Conservation (phyloP, 1,140 invertebrate species). For the Liolophura sinensis region DNA sequence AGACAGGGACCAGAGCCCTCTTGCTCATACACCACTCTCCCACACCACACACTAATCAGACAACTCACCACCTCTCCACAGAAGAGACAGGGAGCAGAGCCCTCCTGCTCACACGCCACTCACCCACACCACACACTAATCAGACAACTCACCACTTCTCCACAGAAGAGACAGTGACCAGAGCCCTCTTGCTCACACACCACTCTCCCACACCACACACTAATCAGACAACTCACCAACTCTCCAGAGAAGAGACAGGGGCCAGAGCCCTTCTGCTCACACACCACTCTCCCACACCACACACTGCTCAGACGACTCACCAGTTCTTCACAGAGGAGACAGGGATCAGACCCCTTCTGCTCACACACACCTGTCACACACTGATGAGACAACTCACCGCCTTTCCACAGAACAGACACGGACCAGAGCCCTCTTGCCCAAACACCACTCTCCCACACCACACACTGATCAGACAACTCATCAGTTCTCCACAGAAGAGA, state of each 20-base stretch:
- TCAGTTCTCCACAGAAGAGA: constrained; percentile 79
- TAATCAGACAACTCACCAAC: constrained; percentile 55
- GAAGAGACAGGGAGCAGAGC: constrained; percentile 92
- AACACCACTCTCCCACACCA: too few relatives aligned
- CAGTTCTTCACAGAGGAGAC: too few relatives aligned
- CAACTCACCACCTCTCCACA: constrained; percentile 70
- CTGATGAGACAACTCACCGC: too few relatives aligned
- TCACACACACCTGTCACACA: too few relatives aligned
- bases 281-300: constrained; percentile 92
- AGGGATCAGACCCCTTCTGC: too few relatives aligned
- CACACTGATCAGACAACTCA: too few relatives aligned
- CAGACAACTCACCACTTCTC: constrained; percentile 63
- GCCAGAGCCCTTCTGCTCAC: constrained; percentile 93
- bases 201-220: constrained; percentile 96
- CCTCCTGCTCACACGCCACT: constrained; percentile 95
- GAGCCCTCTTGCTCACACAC: constrained; percentile 96
- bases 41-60: too few relatives aligned
- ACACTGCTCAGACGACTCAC: constrained; percentile 89
- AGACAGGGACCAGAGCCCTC: too few relatives aligned
- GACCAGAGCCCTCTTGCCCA: too few relatives aligned
- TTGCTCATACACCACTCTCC: too few relatives aligned
- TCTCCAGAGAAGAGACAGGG: constrained; percentile 91
- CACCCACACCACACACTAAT: constrained; percentile 87
- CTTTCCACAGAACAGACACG: too few relatives aligned
- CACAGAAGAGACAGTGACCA: constrained; percentile 93